These are phyloP conservation scores for Lanistes nyassanus DNA, from an alignment of 1,140 invertebrate species.

Conservation along the genomic window DNA sequence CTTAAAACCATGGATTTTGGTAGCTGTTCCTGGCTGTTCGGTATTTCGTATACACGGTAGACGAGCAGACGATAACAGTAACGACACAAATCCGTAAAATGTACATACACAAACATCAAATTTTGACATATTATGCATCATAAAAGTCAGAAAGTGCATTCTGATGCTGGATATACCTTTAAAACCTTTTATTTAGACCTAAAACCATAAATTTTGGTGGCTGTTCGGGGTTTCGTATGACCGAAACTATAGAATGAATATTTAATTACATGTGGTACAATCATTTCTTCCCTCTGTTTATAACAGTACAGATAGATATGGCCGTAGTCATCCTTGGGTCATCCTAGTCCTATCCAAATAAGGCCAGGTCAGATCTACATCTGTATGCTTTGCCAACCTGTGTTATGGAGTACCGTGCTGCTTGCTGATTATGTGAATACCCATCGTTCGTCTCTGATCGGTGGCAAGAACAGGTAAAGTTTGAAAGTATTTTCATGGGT, in stretches of 20 bases:
- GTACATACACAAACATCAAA: no score
- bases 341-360: constrained; percentile 50
- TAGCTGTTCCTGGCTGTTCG: no score
- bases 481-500: neutral
- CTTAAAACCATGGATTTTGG: no score
- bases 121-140: no score
- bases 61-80: no score
- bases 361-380: constrained; percentile 57
- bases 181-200: no score
- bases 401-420: constrained; percentile 69
- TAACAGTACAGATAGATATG: constrained; percentile 62
- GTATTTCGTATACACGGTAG: no score
- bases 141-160: no score
- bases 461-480: constrained; percentile 62
- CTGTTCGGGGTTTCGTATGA: no score
- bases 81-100: no score
- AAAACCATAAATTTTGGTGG: no score
- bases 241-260: neutral
- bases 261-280: neutral
- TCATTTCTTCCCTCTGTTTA: neutral
- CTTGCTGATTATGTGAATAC: constrained; percentile 65
- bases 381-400: constrained; percentile 62
- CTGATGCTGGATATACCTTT: no score
- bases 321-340: constrained; percentile 65
- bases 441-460: constrained; percentile 67